Conservation (phyloP, 2,797 vertebrate species). For the Thunnus albacares region DNA sequence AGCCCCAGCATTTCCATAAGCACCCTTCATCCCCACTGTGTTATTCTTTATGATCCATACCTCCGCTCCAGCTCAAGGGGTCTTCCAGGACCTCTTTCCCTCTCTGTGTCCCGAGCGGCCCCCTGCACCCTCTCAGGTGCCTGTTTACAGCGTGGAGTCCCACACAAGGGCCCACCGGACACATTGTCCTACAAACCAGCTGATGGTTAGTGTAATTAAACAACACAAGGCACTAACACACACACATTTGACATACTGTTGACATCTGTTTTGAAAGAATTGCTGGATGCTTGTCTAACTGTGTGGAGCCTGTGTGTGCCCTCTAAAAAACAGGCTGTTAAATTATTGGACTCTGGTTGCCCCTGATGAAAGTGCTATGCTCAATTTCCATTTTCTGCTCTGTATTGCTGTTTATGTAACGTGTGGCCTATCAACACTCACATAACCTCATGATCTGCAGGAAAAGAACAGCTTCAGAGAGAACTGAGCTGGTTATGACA, state of each 20-base stretch:
- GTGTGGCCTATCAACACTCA: slow-evolving; percentile 23
- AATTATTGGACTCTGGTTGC: slow-evolving; percentile 19
- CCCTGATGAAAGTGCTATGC: slow-evolving; percentile 41
- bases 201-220: slow-evolving; percentile 28
- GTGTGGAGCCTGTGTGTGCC: slow-evolving; percentile 31
- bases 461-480: slow-evolving; percentile 16
- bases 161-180: background rate
- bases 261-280: slow-evolving; percentile 61
- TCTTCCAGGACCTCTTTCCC: slow-evolving; percentile 62
- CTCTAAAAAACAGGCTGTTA: slow-evolving; percentile 31
- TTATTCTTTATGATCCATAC: slow-evolving; percentile 80
- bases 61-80: slow-evolving; percentile 75
- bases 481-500: background rate
- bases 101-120: slow-evolving; percentile 46
- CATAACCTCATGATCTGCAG: slow-evolving; percentile 16
- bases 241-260: slow-evolving; percentile 39
- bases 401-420: slow-evolving; percentile 45
- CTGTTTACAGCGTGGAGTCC: background rate
- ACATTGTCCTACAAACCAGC: slow-evolving; percentile 33
- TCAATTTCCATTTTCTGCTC: slow-evolving; percentile 36
- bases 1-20: slow-evolving; percentile 77
- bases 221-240: slow-evolving; percentile 16
- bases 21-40: slow-evolving; percentile 74
- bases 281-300: slow-evolving; percentile 26
- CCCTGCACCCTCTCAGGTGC: slow-evolving; percentile 13